Percentiles rank a stretch among this genome's conserved stretches.
Evolutionary conservation across 2,888 invertebrate genomes (phyloP).

Genomic region (Caprella mutica): DNA sequence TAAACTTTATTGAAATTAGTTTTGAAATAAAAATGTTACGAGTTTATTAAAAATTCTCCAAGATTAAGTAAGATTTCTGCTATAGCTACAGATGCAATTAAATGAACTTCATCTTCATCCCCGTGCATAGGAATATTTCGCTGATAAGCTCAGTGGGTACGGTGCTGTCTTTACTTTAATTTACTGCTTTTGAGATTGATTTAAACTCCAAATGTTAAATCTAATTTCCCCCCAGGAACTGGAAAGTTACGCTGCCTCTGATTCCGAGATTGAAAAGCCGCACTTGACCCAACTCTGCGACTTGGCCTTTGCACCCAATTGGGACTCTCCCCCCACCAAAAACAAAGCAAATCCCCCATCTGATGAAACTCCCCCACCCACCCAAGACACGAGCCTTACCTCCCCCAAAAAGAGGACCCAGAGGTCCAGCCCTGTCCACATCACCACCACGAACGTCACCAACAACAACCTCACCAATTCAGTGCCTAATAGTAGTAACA

Average conservation of each 20-base stretch:
- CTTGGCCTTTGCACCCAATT: constrained; percentile 17
- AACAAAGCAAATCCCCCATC: background rate
- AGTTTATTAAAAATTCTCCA: too few relatives aligned
- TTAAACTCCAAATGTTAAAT: too few relatives aligned
- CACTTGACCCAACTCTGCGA: constrained; percentile 30
- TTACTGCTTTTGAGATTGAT: too few relatives aligned
- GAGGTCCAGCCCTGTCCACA: background rate
- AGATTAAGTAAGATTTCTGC: too few relatives aligned
- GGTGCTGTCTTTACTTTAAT: too few relatives aligned
- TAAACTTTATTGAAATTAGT: too few relatives aligned
- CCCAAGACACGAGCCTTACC: background rate
- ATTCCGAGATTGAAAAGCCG: constrained; percentile 11
- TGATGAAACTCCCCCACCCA: background rate
- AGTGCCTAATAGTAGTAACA: background rate
- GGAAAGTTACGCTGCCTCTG: constrained; percentile 12
- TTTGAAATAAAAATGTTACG: too few relatives aligned
- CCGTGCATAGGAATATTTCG: too few relatives aligned
- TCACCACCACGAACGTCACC: background rate
- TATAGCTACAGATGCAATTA: too few relatives aligned
- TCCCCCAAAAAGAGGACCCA: too few relatives aligned
- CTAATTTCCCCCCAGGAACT: constrained; percentile 9
- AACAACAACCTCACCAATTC: constrained; percentile 8
- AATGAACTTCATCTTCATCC: too few relatives aligned
- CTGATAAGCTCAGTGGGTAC: too few relatives aligned
- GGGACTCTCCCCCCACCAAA: background rate